These are phyloP conservation scores for Crotalus viridis DNA, from an alignment of 2,113 vertebrate species.

Conservation along the genomic window DNA sequence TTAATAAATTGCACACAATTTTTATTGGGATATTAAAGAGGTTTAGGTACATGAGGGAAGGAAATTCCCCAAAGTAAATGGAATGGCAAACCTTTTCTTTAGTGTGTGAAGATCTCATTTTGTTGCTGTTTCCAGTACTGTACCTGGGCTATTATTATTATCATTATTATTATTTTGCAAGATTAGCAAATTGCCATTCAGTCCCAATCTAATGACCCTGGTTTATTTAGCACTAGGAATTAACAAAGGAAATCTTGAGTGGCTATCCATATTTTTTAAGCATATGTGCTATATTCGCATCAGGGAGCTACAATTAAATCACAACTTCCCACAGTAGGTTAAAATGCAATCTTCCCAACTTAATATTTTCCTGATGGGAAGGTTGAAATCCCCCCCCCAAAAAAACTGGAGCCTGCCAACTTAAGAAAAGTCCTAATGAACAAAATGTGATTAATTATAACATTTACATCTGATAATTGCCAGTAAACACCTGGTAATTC, in stretches of 20 bases:
- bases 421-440: neutral
- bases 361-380: neutral
- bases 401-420: neutral
- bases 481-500: neutral
- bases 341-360: neutral
- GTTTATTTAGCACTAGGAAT: neutral
- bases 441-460: neutral
- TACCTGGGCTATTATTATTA: neutral
- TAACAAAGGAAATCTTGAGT: neutral
- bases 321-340: neutral
- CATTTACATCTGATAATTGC: neutral
- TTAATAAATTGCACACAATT: slow-evolving; percentile 12
- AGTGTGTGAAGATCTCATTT: neutral
- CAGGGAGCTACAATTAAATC: neutral
- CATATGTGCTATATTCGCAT: neutral
- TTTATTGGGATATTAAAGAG: neutral
- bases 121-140: neutral
- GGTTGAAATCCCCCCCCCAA: neutral
- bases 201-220: neutral
- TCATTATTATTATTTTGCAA: neutral
- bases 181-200: neutral
- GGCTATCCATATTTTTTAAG: neutral
- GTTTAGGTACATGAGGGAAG: neutral
- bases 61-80: neutral
- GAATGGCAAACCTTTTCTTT: neutral